Evolutionary conservation across 2,113 vertebrate species (phyloP), one percentile per base, ranked within the genome.

Genomic region (Oplegnathus fasciatus): DNA sequence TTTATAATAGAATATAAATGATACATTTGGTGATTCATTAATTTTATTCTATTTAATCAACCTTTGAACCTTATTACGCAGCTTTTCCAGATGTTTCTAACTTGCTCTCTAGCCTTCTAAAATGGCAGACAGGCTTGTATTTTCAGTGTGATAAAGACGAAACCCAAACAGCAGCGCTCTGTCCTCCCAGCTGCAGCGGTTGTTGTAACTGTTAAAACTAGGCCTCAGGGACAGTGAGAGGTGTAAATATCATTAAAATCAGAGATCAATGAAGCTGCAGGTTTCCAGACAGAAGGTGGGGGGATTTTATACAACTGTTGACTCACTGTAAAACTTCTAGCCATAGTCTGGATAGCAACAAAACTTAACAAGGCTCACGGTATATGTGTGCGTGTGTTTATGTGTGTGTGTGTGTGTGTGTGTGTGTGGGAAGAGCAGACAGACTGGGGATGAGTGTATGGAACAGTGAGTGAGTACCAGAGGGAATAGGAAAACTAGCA

Each of bases 171-270:
- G 14, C n/a, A 13, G n/a, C 9, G 44, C 6, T 8, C 73, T 40
- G 50, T 58, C 3, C 52, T 18, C 32, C 14, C 40, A 50, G 52
- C 37, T 30, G 46, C 26, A 42, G 34, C n/a, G 34, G 4, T 18
- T 58, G 73, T 28, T 66, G 20, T 40, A 61, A 55, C 22, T 42
- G 57, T 69, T 80, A 42, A 30, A 84, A 69, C n/a, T 52, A n/a
- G 17, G 26, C 79, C 67, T 68, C 15, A 0, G 42, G 61, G 76
- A 67, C 17, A 60, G 42, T 54, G 80, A 67, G 68, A 77, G 72
- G 62, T 70, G 44, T 44, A 78, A 69, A 86, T 81, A 75, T 67
- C 67, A 84, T 80, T 86, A 58, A 79, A 81, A 78, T 79, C n/a
- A 26, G 14, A 85, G 75, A 83, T 86, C 68, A 78, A 18, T 75